Evolutionary conservation across 2,888 invertebrate genomes (phyloP).

Genomic region (Ceratothoa steindachneri): DNA sequence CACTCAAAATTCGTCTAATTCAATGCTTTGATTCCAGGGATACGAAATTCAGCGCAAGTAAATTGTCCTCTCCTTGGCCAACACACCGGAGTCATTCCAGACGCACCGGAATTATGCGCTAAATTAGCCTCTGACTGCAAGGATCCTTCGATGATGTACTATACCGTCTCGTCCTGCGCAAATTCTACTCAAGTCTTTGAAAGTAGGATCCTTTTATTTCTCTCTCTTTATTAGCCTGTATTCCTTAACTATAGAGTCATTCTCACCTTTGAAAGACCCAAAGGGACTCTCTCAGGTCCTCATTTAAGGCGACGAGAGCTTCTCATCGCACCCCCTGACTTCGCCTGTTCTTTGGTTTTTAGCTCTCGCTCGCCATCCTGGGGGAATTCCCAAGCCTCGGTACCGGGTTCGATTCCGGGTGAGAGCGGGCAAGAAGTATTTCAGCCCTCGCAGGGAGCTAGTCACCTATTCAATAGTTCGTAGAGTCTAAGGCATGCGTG

Average conservation of each 20-base stretch:
- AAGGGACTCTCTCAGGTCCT: too few species aligned
- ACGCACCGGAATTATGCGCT: conserved; percentile 59
- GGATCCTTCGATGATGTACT: conserved; percentile 64
- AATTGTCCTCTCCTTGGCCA: conserved; percentile 66
- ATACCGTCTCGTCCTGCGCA: conserved; percentile 62
- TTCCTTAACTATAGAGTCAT: neutral
- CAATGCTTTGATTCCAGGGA: neutral
- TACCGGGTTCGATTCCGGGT: too few species aligned
- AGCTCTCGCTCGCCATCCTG: too few species aligned
- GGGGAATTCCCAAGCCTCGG: too few species aligned
- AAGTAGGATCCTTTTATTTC: conserved; percentile 54
- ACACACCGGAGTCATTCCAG: conserved; percentile 64
- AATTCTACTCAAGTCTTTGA: conserved; percentile 61
- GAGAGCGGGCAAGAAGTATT: too few species aligned
- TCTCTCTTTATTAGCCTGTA: neutral
- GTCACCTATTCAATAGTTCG: too few species aligned
- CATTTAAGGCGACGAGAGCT: too few species aligned
- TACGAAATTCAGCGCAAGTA: conserved; percentile 43
- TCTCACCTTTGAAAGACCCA: neutral
- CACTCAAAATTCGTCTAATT: too few species aligned
- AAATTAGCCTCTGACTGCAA: conserved; percentile 64
- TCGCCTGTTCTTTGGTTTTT: too few species aligned
- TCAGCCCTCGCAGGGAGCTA: too few species aligned
- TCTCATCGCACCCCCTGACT: too few species aligned
- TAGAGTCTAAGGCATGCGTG: too few species aligned